phyloP scores from a whole-genome alignment of 2,888 invertebrate species.

The Drosophila barbarae region DNA sequence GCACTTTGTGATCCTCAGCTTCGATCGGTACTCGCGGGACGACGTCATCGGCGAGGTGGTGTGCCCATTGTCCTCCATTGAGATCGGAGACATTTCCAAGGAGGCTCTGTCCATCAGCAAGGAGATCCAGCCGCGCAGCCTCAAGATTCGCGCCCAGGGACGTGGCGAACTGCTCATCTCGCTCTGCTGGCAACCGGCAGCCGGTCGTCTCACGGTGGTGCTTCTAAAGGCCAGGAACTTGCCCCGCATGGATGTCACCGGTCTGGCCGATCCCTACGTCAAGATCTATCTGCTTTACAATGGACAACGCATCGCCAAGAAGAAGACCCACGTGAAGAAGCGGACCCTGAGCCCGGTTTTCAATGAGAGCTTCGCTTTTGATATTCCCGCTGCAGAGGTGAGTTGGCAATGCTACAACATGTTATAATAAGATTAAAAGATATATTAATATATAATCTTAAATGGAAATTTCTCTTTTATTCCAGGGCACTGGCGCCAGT shows the following conservation, averaged over 20 bases:
- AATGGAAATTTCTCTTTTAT: neutral
- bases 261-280: conserved; percentile 96
- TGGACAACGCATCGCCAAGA: conserved; percentile 98
- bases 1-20: conserved; percentile 95
- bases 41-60: conserved; percentile 99
- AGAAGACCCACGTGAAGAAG: conserved; percentile 99
- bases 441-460: neutral
- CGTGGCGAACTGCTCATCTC: conserved; percentile 97
- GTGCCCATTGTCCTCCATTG: conserved; percentile 86
- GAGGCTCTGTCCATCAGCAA: conserved; percentile 90
- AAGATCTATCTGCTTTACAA: conserved; percentile 98
- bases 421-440: neutral
- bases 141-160: conserved; percentile 95
- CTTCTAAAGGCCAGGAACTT: conserved; percentile 97
- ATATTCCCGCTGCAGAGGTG: conserved; percentile 89
- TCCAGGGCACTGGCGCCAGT: conserved; percentile 78
- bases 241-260: conserved; percentile 98
- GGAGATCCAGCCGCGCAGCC: conserved; percentile 94
- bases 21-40: conserved; percentile 98
- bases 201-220: conserved; percentile 96
- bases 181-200: conserved; percentile 98
- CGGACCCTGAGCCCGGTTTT: conserved; percentile 98
- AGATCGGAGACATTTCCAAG: conserved; percentile 86
- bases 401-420: conserved; percentile 9
- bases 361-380: conserved; percentile 99